Conservation (phyloP, 2,888 invertebrate species). For the Mechanitis mazaeus region DNA sequence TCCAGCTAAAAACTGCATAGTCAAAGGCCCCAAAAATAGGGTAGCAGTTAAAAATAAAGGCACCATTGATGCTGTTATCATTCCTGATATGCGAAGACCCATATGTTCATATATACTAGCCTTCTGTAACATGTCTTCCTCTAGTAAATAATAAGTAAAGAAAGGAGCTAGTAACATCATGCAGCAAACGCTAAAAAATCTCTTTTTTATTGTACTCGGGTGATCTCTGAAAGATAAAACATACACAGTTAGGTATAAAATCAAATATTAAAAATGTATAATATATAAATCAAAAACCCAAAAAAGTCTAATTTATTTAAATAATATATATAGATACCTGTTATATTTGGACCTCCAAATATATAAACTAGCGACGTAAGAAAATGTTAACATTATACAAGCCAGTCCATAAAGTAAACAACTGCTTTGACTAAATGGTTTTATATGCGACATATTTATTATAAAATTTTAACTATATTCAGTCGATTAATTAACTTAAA, state of each 20-base stretch:
- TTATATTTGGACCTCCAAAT: slow-evolving; percentile 87
- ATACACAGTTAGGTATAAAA: slow-evolving; percentile 1
- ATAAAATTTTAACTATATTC: slow-evolving; percentile 5
- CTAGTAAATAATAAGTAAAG: slow-evolving; percentile 84
- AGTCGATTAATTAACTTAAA: slow-evolving; percentile 13
- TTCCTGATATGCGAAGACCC: slow-evolving; percentile 85
- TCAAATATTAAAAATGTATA: not conserved
- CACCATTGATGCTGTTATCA: slow-evolving; percentile 82
- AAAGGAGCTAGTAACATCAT: slow-evolving; percentile 89
- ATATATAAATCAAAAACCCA: not conserved
- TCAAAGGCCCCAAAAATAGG: slow-evolving; percentile 89
- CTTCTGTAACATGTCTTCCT: slow-evolving; percentile 77
- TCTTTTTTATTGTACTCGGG: slow-evolving; percentile 89
- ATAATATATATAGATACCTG: slow-evolving; percentile 72
- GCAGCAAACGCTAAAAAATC: slow-evolving; percentile 90
- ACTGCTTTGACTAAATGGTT: slow-evolving; percentile 44
- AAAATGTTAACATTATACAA: slow-evolving; percentile 85
- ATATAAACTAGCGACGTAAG: slow-evolving; percentile 92
- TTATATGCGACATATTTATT: slow-evolving; percentile 28
- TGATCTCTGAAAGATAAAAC: slow-evolving; percentile 82
- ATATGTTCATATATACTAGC: slow-evolving; percentile 81
- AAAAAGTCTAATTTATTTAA: too few species aligned
- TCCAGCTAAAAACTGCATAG: slow-evolving; percentile 82
- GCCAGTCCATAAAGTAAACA: slow-evolving; percentile 81
- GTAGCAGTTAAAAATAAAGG: slow-evolving; percentile 88